Evolutionary conservation across 2,888 invertebrate species (phyloP), one percentile per base, ranked within the genome.

Genomic region (Nemotelus pantherinus): DNA sequence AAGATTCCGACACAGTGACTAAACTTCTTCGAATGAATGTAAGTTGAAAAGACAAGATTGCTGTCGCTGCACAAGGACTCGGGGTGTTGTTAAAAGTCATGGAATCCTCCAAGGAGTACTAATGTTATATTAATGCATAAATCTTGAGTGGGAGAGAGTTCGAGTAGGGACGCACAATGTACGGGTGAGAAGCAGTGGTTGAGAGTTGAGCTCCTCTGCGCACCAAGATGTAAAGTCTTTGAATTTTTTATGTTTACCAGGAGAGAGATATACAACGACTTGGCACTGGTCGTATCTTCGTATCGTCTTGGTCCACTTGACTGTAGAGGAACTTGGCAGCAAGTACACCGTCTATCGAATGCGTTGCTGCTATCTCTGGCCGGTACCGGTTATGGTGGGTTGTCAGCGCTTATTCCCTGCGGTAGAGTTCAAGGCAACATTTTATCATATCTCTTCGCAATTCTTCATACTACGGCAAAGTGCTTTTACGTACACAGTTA

Each of bases 51-150:
- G 41, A 43, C 63, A 55, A 63, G 58, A 75, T 58, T 53, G 45
- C 53, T 44, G 71, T 39, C 47, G 39, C 39, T 65, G 47, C 57
- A 53, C 60, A 43, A 60, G 67, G 57, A 63, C 60, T 50, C 41
- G 67, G 74, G 68, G 68, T 74, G 48, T 55, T 60, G 77, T 77
- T 63, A 72, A 63, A 77, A 72, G 74, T 75, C 67, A 60, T 55
- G 44, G 55, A 72, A 79, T 55, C 55, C 79, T 70, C 79, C 44
- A 50, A 74, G 79, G 79, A 79, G 77, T 79, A 79, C 79, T 79
- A 79, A 79, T 79, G 79, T 77, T 79, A 77, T 79, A 79, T 79
- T 79, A 79, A 79, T 79, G 79, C 77, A 79, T 79, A 79, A 79
- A 79, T 79, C 79, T 79, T 79, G 60, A 63, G 68, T 50, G 72